A percentile compares a stretch with the other conserved stretches of the same genome.
phyloP scores from a whole-genome alignment of 2,113 vertebrate species.

The Heterotilapia buettikoferi region DNA sequence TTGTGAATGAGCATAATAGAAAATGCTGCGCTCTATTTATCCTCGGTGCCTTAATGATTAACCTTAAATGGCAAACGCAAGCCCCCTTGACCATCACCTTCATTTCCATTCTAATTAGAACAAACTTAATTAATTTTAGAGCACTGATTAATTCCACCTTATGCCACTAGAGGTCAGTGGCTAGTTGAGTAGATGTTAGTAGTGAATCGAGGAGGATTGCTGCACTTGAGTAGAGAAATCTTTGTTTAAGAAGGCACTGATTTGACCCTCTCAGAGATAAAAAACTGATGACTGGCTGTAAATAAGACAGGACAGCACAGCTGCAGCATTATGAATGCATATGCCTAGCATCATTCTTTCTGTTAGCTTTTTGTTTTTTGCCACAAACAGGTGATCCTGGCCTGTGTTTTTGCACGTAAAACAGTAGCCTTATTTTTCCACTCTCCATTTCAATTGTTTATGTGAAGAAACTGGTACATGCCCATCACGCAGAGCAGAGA shows the following conservation, averaged over 20 bases:
- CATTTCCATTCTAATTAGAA: slow-evolving; percentile 15
- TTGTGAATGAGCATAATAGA: background rate
- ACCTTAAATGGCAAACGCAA: background rate
- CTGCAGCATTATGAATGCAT: background rate
- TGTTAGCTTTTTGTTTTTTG: rapidly evolving
- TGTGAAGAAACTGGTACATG: slow-evolving; percentile 15
- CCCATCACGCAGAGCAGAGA: slow-evolving; percentile 12
- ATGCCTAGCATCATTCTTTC: background rate
- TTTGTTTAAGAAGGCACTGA: slow-evolving; percentile 4
- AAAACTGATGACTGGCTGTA: background rate
- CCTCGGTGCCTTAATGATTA: background rate
- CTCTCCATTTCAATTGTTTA: slow-evolving; percentile 14
- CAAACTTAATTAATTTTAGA: slow-evolving; percentile 18
- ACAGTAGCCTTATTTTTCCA: background rate
- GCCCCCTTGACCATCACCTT: slow-evolving; percentile 1
- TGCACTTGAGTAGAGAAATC: background rate
- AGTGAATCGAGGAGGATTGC: background rate
- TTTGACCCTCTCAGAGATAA: slow-evolving; percentile 18
- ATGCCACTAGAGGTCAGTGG: slow-evolving; percentile 71
- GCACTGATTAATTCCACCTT: slow-evolving; percentile 2
- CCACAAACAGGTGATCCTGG: background rate
- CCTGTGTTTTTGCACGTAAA: background rate
- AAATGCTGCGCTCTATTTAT: background rate
- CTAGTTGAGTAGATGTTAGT: slow-evolving; percentile 20
- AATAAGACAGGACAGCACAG: background rate